Percentiles rank a stretch among this genome's conserved stretches.
phyloP scores from a whole-genome alignment of 2,888 invertebrate species.

The Ophion ventricosus region DNA sequence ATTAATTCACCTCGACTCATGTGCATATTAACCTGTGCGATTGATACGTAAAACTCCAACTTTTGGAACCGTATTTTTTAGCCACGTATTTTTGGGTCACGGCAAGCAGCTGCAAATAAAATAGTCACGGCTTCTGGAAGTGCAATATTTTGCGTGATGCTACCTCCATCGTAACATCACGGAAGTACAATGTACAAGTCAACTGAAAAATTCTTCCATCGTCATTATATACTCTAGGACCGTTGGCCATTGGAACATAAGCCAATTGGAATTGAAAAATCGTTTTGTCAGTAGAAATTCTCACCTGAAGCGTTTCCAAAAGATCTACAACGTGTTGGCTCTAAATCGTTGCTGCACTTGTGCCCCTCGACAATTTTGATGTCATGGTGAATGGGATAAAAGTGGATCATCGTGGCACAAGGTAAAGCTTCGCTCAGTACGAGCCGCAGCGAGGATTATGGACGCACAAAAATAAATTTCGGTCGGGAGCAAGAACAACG shows the following conservation, averaged over 20 bases:
- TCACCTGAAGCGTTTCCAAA: neutral
- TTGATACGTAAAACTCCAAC: neutral
- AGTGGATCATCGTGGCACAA: conserved; percentile 10
- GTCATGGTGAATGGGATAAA: conserved; percentile 10
- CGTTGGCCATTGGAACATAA: too few relatives aligned
- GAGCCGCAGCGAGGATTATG: conserved; percentile 46
- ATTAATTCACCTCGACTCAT: conserved; percentile 47
- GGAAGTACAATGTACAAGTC: too few relatives aligned
- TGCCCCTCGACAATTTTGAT: neutral
- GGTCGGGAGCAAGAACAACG: conserved; percentile 34
- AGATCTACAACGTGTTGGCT: neutral
- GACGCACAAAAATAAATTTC: conserved; percentile 58
- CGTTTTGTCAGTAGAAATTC: too few relatives aligned
- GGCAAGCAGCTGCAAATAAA: neutral
- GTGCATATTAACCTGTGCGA: conserved; percentile 20
- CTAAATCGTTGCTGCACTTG: neutral
- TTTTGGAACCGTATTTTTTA: neutral
- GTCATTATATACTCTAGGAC: too few relatives aligned
- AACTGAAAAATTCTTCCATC: too few relatives aligned
- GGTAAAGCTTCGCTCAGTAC: conserved; percentile 9
- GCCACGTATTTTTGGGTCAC: neutral
- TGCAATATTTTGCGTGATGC: too few relatives aligned
- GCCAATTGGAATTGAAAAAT: too few relatives aligned
- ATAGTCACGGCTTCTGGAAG: too few relatives aligned
- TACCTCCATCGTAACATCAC: too few relatives aligned